phyloP scores from a whole-genome alignment of 2,113 vertebrate genomes.

The Chloropsis hardwickii region DNA sequence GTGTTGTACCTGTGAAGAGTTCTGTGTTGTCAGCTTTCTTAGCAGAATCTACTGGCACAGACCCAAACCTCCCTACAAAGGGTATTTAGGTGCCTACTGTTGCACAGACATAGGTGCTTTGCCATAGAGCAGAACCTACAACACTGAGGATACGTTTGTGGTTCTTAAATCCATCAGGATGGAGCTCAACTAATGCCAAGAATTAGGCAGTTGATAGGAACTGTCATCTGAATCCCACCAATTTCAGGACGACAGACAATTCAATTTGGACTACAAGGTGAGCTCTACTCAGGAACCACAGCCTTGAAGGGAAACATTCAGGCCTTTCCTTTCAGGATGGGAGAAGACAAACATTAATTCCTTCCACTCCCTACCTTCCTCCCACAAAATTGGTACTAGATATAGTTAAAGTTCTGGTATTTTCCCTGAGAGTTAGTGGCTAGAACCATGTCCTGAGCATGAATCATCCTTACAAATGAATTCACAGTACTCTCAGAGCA shows the following conservation, averaged over 20 bases:
- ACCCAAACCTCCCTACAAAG: neutral
- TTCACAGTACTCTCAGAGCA: neutral
- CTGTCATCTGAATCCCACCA: neutral
- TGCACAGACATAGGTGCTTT: neutral
- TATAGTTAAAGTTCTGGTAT: neutral
- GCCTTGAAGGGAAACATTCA: neutral
- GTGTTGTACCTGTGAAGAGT: neutral
- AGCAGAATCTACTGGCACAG: neutral
- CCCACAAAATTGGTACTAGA: rapidly evolving
- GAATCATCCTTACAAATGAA: neutral
- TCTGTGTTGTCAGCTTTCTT: neutral
- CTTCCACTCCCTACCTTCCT: neutral
- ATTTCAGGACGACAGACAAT: neutral
- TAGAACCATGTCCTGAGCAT: neutral
- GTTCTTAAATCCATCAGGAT: neutral
- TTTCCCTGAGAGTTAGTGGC: neutral
- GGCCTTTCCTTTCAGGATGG: neutral
- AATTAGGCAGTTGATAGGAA: neutral
- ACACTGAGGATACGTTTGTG: neutral
- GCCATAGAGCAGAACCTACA: neutral
- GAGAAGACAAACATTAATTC: neutral
- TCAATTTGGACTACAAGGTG: neutral
- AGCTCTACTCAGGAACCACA: neutral
- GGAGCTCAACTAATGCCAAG: neutral
- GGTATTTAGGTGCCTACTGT: neutral